Conservation (phyloP, 2,797 vertebrate genomes). For the Microcaecilia unicolor region DNA sequence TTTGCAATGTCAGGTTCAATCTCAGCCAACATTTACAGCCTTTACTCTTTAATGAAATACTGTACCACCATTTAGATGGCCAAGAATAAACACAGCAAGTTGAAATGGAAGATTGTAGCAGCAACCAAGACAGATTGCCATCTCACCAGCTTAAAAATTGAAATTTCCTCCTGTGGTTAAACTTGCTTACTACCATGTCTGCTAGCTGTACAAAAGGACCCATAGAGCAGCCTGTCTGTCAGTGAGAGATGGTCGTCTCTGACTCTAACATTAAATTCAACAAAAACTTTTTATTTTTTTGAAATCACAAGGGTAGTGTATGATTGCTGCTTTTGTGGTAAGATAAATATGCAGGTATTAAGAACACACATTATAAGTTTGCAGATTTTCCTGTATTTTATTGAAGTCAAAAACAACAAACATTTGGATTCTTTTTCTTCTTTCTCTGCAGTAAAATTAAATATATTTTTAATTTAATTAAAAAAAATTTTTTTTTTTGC, state of each 20-base stretch:
- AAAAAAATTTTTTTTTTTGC: slow-evolving; percentile 11
- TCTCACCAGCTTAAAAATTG: slow-evolving; percentile 28
- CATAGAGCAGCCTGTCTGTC: neutral
- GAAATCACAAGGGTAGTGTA: neutral
- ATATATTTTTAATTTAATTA: slow-evolving; percentile 14
- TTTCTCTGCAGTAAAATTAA: too few species aligned
- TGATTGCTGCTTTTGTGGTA: slow-evolving; percentile 3
- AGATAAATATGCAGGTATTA: neutral
- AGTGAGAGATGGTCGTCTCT: neutral
- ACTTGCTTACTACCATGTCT: slow-evolving; percentile 9
- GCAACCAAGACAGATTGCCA: slow-evolving; percentile 9
- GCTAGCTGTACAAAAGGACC: neutral
- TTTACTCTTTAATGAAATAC: slow-evolving; percentile 11
- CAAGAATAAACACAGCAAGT: slow-evolving; percentile 35
- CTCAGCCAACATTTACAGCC: slow-evolving; percentile 34
- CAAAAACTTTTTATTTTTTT: neutral
- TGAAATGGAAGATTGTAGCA: slow-evolving; percentile 22
- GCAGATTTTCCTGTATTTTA: slow-evolving; percentile 1
- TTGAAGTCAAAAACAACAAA: slow-evolving; percentile 8
- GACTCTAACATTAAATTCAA: slow-evolving; percentile 9
- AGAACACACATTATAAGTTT: slow-evolving; percentile 3
- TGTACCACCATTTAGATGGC: slow-evolving; percentile 18
- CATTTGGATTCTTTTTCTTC: neutral
- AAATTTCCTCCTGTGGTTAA: slow-evolving; percentile 19
- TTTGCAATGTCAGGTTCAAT: slow-evolving; percentile 35